Evolutionary conservation across 2,888 invertebrate genomes (phyloP), one percentile per base, ranked within the genome.

Genomic region (Panopea generosa): DNA sequence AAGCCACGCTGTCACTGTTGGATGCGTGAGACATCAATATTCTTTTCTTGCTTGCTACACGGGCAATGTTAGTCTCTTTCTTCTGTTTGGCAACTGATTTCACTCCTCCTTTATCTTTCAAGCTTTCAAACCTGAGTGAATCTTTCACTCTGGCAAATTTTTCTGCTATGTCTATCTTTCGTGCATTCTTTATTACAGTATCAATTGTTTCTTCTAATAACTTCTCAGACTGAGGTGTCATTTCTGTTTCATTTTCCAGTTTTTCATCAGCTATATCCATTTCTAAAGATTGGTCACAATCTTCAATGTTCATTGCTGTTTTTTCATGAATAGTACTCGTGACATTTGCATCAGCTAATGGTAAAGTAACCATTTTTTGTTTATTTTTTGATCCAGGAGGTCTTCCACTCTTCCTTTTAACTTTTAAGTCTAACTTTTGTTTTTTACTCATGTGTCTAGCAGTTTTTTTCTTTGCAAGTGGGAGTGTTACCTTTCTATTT

Each of bases 1-100:
- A 62, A 43, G 38, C 57, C 49, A 57, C 53, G 24, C 6, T 56
- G n/a, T 67, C 65, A 29, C 43, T 18, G 47, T 61, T 70, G 24
- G 56, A 22, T 22, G 65, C 65, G 47, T 72, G 63, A 6, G 71
- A 55, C 9, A 29, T 60, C 7, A 79, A 50, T n/a, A 79, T 61
- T 65, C 66, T 59, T n/a, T 72, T 79, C 24, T 69, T 75, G 29
- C 59, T 68, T 1, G 71, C 62, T 49, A 60, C 68, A 20, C 50
- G 55, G 11, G 57, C 27, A 7, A 43, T 53, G 11, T 52, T 20
- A 29, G 26, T 65, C 65, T 69, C 59, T 20, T 71, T 77, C 33
- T 69, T 77, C 16, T 61, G 29, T 60, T 77, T 77, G 22, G 67
- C 77, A n/a, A 60, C 24, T 16, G 72, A 76, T 24, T 71, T 66